Evolutionary conservation across 2,113 vertebrate genomes (phyloP).

Genomic region (Rallus limicola): DNA sequence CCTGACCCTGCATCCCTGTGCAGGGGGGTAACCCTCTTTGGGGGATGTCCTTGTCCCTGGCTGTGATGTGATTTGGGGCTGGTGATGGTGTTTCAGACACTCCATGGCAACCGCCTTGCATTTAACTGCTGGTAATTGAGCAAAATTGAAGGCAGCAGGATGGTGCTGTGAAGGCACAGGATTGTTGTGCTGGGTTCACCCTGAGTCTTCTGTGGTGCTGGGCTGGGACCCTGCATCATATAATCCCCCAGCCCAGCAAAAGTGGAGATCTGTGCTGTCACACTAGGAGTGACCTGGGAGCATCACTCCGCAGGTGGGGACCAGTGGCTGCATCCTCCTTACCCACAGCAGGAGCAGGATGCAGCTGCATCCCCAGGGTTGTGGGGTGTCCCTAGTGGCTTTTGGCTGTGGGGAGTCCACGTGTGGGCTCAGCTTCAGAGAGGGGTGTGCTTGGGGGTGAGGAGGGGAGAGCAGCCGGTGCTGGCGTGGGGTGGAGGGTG

Average conservation of each 20-base stretch:
- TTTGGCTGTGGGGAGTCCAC: background rate
- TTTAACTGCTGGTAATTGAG: background rate
- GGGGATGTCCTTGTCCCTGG: accelerated
- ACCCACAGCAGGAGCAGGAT: background rate
- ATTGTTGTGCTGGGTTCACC: accelerated
- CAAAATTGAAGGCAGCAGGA: background rate
- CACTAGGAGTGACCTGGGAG: background rate
- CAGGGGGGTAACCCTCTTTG: accelerated
- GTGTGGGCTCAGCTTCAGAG: accelerated
- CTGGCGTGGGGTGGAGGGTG: too few species aligned
- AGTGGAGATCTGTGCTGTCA: background rate
- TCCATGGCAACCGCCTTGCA: background rate
- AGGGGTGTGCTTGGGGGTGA: accelerated
- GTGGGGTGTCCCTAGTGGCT: background rate
- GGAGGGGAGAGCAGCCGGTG: too few species aligned
- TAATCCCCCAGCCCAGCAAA: background rate
- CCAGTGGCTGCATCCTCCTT: background rate
- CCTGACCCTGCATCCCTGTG: background rate
- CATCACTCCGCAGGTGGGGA: background rate
- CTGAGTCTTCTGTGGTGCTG: accelerated
- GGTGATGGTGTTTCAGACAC: background rate
- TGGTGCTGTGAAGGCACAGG: background rate
- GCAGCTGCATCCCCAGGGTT: background rate
- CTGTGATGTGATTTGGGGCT: background rate
- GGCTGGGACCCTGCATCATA: background rate